These are phyloP conservation scores for Pheosia tremula DNA, from an alignment of 2,888 invertebrate genomes.

Conservation along the genomic window DNA sequence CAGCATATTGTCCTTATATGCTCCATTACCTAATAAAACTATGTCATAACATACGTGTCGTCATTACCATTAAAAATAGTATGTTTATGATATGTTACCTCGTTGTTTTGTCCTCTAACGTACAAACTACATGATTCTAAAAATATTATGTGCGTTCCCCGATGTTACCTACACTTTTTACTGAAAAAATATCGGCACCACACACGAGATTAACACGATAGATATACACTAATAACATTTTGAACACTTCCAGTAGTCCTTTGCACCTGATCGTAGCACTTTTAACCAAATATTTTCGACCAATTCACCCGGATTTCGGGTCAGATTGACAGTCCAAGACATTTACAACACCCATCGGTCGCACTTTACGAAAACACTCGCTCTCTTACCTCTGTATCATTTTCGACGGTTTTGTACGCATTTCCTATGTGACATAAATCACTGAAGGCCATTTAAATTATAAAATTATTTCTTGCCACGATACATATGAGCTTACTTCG, in stretches of 20 bases:
- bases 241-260: slow-evolving; percentile 32
- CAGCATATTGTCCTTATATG: slow-evolving; percentile 45
- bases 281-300: slow-evolving; percentile 50
- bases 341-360: slow-evolving; percentile 75
- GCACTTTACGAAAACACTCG: slow-evolving; percentile 60
- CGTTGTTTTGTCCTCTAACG: slow-evolving; percentile 74
- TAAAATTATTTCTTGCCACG: slow-evolving; percentile 82
- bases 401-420: slow-evolving; percentile 81
- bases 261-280: slow-evolving; percentile 38
- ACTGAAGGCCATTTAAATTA: slow-evolving; percentile 85
- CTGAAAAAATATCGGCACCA: slow-evolving; percentile 39
- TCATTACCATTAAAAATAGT: slow-evolving; percentile 43
- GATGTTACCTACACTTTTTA: slow-evolving; percentile 63
- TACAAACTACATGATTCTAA: slow-evolving; percentile 80
- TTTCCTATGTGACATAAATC: slow-evolving; percentile 82
- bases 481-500: slow-evolving; percentile 76
- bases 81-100: slow-evolving; percentile 61
- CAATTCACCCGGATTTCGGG: slow-evolving; percentile 73
- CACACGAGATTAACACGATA: slow-evolving; percentile 36
- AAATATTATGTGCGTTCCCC: slow-evolving; percentile 80
- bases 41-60: slow-evolving; percentile 39
- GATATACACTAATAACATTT: slow-evolving; percentile 27
- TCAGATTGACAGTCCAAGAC: slow-evolving; percentile 79
- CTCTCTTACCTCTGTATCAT: slow-evolving; percentile 80
- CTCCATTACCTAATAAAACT: slow-evolving; percentile 41